These are phyloP conservation scores for Silurus meridionalis DNA, from an alignment of 2,113 vertebrate species.

Conservation along the genomic window DNA sequence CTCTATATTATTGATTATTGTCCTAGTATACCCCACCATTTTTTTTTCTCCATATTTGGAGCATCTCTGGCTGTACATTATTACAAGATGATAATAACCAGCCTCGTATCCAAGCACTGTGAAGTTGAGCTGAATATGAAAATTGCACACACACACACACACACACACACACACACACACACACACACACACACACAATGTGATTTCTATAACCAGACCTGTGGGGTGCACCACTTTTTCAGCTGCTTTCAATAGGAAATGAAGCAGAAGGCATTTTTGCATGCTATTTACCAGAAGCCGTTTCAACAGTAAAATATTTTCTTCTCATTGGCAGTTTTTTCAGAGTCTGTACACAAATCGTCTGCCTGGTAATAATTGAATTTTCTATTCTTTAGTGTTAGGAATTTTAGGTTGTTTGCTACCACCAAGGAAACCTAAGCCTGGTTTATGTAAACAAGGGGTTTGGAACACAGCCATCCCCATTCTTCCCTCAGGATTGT, in stretches of 20 bases:
- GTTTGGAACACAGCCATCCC: slow-evolving; percentile 35
- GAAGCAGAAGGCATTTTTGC: slow-evolving; percentile 25
- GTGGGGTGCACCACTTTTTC: slow-evolving; percentile 16
- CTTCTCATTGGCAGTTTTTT: slow-evolving; percentile 19
- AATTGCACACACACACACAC: not conserved
- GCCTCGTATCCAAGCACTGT: not conserved
- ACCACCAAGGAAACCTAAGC: not conserved
- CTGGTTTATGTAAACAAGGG: slow-evolving; percentile 60
- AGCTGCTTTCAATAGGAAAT: slow-evolving; percentile 26
- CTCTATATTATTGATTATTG: not conserved
- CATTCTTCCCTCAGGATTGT: slow-evolving; percentile 25
- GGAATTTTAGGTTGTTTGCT: not conserved
- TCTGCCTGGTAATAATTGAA: slow-evolving; percentile 19
- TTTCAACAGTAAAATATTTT: slow-evolving; percentile 20
- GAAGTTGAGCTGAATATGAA: not conserved
- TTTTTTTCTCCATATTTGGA: not conserved
- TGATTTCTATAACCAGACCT: slow-evolving; percentile 17
- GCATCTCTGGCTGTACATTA: not conserved
- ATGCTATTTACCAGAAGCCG: slow-evolving; percentile 7
- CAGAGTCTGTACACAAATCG: not conserved
- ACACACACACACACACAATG: not conserved
- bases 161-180: not conserved
- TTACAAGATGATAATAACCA: slow-evolving; percentile 11
- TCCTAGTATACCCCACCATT: not conserved
- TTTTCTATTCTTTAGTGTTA: not conserved